Evolutionary conservation across 2,797 vertebrate species (phyloP).

Genomic region (Rhodeus uyekii): DNA sequence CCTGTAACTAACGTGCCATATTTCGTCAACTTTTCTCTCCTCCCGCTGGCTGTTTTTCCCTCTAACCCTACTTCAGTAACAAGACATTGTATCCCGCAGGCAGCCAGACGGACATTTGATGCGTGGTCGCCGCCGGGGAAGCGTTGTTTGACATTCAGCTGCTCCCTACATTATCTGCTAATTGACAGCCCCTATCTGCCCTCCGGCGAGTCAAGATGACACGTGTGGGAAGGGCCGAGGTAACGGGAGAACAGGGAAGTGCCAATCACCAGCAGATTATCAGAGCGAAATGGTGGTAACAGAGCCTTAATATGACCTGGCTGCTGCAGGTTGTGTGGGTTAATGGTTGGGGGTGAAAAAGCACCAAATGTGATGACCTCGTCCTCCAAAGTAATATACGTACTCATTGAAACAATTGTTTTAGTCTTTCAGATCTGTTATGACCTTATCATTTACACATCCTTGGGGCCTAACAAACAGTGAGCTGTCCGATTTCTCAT

Average conservation of each 20-base stretch:
- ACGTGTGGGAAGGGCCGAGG: slow-evolving; percentile 74
- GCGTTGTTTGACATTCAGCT: slow-evolving; percentile 69
- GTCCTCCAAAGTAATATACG: neutral
- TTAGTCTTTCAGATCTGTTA: neutral
- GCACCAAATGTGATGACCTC: slow-evolving; percentile 7
- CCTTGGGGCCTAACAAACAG: neutral
- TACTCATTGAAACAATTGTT: neutral
- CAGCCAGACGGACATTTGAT: slow-evolving; percentile 71
- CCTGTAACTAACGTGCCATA: slow-evolving; percentile 75
- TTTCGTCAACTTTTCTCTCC: slow-evolving; percentile 58
- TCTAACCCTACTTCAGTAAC: slow-evolving; percentile 73
- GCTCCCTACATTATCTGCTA: slow-evolving; percentile 79
- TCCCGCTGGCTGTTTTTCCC: slow-evolving; percentile 72
- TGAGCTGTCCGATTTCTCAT: neutral
- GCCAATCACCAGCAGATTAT: slow-evolving; percentile 79
- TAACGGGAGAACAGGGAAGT: slow-evolving; percentile 81
- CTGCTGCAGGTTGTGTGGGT: slow-evolving; percentile 54
- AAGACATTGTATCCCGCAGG: slow-evolving; percentile 68
- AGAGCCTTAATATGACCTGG: slow-evolving; percentile 78
- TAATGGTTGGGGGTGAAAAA: slow-evolving; percentile 19
- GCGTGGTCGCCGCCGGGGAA: slow-evolving; percentile 68
- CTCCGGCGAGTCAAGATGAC: slow-evolving; percentile 72
- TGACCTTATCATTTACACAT: neutral
- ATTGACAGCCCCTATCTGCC: slow-evolving; percentile 82
- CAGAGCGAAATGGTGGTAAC: slow-evolving; percentile 72